Evolutionary conservation across 2,113 vertebrate genomes (phyloP).

Genomic region (Tenrec ecaudatus): DNA sequence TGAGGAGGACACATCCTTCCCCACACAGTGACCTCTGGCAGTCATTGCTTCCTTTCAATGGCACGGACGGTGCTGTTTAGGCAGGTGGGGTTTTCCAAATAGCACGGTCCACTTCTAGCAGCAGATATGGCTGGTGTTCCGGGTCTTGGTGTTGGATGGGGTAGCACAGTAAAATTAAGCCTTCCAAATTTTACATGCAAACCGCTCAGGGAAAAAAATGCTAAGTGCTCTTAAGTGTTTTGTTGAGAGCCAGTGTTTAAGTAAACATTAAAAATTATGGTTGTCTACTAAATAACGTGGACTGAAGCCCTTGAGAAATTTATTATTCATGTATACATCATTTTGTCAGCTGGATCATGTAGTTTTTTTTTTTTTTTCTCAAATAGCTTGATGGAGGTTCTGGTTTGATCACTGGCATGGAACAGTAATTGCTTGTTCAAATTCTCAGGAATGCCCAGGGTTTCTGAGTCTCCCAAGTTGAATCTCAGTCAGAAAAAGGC

Average conservation of each 20-base stretch:
- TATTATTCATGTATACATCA: constrained; percentile 86
- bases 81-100: neutral
- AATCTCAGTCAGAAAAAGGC: neutral
- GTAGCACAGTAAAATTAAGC: constrained; percentile 77
- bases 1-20: neutral
- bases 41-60: neutral
- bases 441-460: neutral
- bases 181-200: constrained; percentile 82
- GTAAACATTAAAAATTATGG: constrained; percentile 87
- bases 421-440: constrained; percentile 50
- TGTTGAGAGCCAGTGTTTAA: constrained; percentile 85
- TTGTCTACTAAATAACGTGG: constrained; percentile 82
- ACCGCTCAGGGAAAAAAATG: constrained; percentile 83
- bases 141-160: neutral
- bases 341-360: constrained; percentile 83
- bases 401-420: neutral
- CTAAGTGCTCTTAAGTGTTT: constrained; percentile 87
- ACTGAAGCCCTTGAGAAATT: constrained; percentile 83
- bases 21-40: neutral
- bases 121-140: neutral
- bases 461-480: neutral
- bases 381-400: constrained; percentile 77
- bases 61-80: neutral
- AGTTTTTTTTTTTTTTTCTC: constrained; percentile 47
- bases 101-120: neutral